Evolutionary conservation across 2,888 invertebrate species (phyloP).

Genomic region (Agrotis exclamationis): DNA sequence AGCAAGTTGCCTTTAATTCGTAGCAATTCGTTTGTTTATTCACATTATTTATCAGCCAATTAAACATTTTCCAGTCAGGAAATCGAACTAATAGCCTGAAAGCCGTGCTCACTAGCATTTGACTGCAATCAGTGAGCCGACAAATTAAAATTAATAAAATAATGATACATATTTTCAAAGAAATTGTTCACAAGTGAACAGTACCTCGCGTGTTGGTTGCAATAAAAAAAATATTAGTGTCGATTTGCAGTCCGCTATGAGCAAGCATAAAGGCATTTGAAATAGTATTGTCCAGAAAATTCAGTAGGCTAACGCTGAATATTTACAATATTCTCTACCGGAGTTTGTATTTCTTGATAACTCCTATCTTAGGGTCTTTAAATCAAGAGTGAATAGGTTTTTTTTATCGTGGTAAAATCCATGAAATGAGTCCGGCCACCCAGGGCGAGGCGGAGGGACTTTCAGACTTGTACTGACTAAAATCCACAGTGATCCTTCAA

Average conservation of each 20-base stretch:
- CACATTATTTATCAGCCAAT: neutral
- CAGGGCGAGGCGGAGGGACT: no score
- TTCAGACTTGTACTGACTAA: no score
- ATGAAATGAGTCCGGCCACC: no score
- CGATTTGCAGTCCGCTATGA: constrained; percentile 63
- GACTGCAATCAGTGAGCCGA: constrained; percentile 28
- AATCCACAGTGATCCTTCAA: no score
- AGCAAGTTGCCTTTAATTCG: neutral
- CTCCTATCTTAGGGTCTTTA: no score
- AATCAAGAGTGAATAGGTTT: no score
- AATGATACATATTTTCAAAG: constrained; percentile 43
- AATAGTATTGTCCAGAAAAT: constrained; percentile 24
- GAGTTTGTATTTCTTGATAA: no score
- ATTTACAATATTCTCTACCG: no score
- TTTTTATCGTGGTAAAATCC: no score
- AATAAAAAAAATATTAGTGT: constrained; percentile 64
- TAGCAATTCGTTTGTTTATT: neutral
- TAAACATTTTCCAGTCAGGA: neutral
- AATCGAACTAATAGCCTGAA: neutral
- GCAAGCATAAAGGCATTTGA: constrained; percentile 48
- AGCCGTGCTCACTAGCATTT: constrained; percentile 13
- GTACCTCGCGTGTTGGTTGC: constrained; percentile 56
- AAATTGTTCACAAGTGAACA: constrained; percentile 35
- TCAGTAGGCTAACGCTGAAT: constrained; percentile 24
- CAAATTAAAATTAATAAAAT: constrained; percentile 53